Conservation (phyloP, 2,888 invertebrate species). For the Drosophila histrio region DNA sequence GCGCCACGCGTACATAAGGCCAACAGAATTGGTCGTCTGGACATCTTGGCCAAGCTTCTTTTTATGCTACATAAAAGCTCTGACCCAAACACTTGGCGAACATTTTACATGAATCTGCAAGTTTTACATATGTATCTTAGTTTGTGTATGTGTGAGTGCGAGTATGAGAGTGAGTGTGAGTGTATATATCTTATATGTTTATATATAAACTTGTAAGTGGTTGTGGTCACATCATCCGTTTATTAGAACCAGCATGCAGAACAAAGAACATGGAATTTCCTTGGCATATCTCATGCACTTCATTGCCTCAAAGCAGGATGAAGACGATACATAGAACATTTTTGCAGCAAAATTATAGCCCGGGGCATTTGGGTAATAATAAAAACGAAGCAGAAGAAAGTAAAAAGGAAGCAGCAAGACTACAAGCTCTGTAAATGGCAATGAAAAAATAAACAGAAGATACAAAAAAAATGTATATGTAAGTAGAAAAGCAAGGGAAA, state of each 20-base stretch:
- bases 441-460: slow-evolving; percentile 15
- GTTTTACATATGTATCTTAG: slow-evolving; percentile 31
- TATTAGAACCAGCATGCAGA: slow-evolving; percentile 56
- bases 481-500: slow-evolving; percentile 10
- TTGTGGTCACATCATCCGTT: slow-evolving; percentile 56
- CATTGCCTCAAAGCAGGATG: slow-evolving; percentile 57
- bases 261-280: slow-evolving; percentile 60
- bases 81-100: slow-evolving; percentile 47
- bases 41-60: slow-evolving; percentile 41
- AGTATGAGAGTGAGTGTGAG: slow-evolving; percentile 1
- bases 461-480: neutral
- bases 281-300: slow-evolving; percentile 73
- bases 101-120: slow-evolving; percentile 34
- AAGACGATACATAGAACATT: slow-evolving; percentile 64
- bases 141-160: neutral
- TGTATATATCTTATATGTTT: neutral
- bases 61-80: slow-evolving; percentile 47
- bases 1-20: neutral
- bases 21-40: slow-evolving; percentile 21
- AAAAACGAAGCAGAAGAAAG: slow-evolving; percentile 43
- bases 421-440: slow-evolving; percentile 12
- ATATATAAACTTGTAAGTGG: slow-evolving; percentile 10
- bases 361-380: slow-evolving; percentile 67
- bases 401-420: slow-evolving; percentile 30
- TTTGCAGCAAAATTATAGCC: slow-evolving; percentile 69